phyloP scores from a whole-genome alignment of 2,797 vertebrate genomes.

The Phalloptychus januarius region DNA sequence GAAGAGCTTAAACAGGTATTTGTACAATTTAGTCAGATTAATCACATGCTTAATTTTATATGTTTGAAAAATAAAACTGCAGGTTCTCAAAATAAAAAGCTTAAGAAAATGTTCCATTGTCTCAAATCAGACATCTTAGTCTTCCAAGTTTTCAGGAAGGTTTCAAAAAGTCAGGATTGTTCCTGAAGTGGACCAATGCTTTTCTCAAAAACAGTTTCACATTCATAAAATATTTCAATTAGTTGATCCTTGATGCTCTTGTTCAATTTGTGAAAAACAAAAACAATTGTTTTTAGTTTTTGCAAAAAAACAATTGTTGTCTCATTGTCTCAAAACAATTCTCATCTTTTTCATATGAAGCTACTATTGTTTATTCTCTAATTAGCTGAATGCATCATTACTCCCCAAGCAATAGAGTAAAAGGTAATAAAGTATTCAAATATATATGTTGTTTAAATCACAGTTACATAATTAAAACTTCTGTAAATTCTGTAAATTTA shows the following conservation, averaged over 20 bases:
- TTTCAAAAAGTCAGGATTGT: too few species aligned
- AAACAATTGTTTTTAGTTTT: not conserved
- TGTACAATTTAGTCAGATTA: too few species aligned
- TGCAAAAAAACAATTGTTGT: not conserved
- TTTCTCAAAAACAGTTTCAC: not conserved
- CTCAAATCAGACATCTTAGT: not conserved
- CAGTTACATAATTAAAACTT: not conserved
- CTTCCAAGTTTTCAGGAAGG: too few species aligned
- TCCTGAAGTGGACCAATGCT: not conserved
- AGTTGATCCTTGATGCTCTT: not conserved
- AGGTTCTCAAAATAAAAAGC: too few species aligned
- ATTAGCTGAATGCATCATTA: not conserved
- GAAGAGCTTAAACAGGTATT: not conserved
- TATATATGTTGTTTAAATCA: not conserved
- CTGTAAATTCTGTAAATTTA: too few species aligned
- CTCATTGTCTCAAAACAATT: too few species aligned
- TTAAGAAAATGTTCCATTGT: too few species aligned
- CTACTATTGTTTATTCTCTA: not conserved
- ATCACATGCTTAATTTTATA: too few species aligned
- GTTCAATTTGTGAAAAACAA: not conserved
- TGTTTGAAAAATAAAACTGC: too few species aligned
- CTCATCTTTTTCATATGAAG: not conserved
- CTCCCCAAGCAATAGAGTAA: not conserved
- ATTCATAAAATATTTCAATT: not conserved
- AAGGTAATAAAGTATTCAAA: not conserved